Evolutionary conservation across 2,113 vertebrate species (phyloP).

Genomic region (Corapipo altera): DNA sequence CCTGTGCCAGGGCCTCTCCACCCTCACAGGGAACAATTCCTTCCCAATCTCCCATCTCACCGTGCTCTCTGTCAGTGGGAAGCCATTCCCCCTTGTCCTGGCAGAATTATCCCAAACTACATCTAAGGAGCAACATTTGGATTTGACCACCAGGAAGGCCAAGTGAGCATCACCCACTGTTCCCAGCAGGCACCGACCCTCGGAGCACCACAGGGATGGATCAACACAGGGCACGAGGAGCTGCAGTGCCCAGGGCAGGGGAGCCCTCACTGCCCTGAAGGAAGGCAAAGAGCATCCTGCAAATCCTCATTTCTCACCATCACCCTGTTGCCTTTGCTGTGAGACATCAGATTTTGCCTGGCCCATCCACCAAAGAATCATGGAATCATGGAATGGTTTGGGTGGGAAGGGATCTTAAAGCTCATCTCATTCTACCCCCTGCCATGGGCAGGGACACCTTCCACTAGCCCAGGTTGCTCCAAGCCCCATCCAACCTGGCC

Average conservation of each 20-base stretch:
- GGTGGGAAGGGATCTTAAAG: not conserved
- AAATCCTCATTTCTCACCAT: not conserved
- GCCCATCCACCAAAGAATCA: not conserved
- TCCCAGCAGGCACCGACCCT: not conserved
- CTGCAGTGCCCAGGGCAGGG: not conserved
- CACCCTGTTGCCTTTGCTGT: not conserved
- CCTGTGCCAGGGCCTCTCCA: not conserved
- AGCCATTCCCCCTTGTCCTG: not conserved
- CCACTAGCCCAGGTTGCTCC: not conserved
- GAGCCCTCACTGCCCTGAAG: not conserved
- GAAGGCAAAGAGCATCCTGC: not conserved
- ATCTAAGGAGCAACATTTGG: not conserved
- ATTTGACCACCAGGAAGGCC: not conserved
- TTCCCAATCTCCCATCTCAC: not conserved
- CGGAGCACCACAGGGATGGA: not conserved
- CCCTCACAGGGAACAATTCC: not conserved
- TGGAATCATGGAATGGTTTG: not conserved
- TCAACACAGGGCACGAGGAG: accelerated
- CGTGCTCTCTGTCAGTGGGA: not conserved
- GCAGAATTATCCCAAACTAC: not conserved
- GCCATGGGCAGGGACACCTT: not conserved
- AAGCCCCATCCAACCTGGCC: accelerated
- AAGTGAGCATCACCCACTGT: not conserved
- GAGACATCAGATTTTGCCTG: not conserved
- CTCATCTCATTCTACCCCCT: accelerated